A percentile compares a stretch with the other conserved stretches of the same genome.
These are phyloP conservation scores for Caenorhabditis wallacei DNA, from an alignment of 2,888 invertebrate genomes.

Conservation along the genomic window DNA sequence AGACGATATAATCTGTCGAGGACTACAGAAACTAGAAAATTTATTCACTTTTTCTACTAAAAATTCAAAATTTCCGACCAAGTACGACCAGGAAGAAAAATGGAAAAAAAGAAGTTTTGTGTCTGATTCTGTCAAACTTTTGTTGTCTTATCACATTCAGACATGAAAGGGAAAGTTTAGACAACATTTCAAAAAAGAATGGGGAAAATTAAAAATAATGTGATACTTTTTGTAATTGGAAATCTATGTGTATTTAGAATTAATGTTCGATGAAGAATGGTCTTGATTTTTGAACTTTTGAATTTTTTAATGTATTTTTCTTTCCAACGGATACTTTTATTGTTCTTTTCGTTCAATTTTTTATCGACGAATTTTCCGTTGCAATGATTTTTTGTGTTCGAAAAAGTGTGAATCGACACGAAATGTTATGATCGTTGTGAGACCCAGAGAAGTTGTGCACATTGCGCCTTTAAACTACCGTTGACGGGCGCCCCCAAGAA, in stretches of 20 bases:
- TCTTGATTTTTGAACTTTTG: too few relatives aligned
- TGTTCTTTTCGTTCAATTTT: not conserved
- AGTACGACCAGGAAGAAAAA: conserved; percentile 15
- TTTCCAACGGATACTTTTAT: not conserved
- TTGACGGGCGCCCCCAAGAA: not conserved
- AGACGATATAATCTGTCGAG: not conserved
- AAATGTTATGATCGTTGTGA: not conserved
- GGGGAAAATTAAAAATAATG: not conserved
- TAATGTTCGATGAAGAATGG: too few relatives aligned
- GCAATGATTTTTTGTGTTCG: too few relatives aligned
- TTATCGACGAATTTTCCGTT: too few relatives aligned
- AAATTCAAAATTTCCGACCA: not conserved
- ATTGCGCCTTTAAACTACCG: not conserved
- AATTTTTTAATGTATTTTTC: too few relatives aligned
- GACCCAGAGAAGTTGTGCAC: too few relatives aligned
- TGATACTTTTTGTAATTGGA: not conserved
- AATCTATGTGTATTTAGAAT: too few relatives aligned
- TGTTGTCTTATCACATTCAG: conserved; percentile 25
- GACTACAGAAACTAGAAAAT: not conserved
- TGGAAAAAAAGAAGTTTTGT: not conserved
- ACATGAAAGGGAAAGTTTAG: not conserved
- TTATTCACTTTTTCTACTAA: too few relatives aligned
- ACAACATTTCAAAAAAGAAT: not conserved
- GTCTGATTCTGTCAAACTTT: conserved; percentile 7
- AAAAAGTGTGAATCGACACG: too few relatives aligned